Conservation (phyloP, 2,888 invertebrate genomes). For the Phyllotreta striolata region DNA sequence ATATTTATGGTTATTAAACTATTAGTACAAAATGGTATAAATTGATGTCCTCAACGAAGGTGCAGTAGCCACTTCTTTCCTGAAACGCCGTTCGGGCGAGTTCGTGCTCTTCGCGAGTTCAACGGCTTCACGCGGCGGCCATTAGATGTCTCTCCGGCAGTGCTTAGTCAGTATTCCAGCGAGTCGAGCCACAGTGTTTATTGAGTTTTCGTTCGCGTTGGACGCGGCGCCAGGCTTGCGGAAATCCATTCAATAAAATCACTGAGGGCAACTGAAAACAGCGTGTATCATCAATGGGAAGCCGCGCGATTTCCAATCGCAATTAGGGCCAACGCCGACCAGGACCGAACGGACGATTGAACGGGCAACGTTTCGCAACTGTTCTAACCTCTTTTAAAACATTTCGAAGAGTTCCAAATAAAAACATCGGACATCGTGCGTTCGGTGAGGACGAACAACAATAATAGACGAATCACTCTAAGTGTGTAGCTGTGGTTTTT, state of each 20-base stretch:
- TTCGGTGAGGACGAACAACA: too few species aligned
- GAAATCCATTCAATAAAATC: slow-evolving; percentile 32
- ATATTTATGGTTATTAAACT: too few species aligned
- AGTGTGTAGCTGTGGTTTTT: too few species aligned
- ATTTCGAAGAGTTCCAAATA: too few species aligned
- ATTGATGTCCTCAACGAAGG: too few species aligned
- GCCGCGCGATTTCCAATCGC: slow-evolving; percentile 18
- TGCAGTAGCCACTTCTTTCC: too few species aligned
- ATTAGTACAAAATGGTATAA: too few species aligned
- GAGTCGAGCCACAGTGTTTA: slow-evolving; percentile 29
- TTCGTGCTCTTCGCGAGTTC: slow-evolving; percentile 27
- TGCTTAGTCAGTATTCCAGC: slow-evolving; percentile 33
- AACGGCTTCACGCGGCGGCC: slow-evolving; percentile 28
- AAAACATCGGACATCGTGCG: too few species aligned
- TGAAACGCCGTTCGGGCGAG: slow-evolving; percentile 9
- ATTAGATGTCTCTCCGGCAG: slow-evolving; percentile 37
- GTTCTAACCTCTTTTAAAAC: too few species aligned
- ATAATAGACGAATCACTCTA: too few species aligned
- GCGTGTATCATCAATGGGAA: slow-evolving; percentile 32
- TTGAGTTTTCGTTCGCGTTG: slow-evolving; percentile 37
- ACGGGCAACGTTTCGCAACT: too few species aligned
- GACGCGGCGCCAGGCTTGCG: slow-evolving; percentile 26
- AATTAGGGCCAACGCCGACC: slow-evolving; percentile 15
- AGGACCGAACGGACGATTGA: not conserved
- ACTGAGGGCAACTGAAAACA: slow-evolving; percentile 35